A percentile compares a stretch with the other conserved stretches of the same genome.
These are phyloP conservation scores for Rapana venosa DNA, from an alignment of 2,888 invertebrate genomes.

Conservation along the genomic window DNA sequence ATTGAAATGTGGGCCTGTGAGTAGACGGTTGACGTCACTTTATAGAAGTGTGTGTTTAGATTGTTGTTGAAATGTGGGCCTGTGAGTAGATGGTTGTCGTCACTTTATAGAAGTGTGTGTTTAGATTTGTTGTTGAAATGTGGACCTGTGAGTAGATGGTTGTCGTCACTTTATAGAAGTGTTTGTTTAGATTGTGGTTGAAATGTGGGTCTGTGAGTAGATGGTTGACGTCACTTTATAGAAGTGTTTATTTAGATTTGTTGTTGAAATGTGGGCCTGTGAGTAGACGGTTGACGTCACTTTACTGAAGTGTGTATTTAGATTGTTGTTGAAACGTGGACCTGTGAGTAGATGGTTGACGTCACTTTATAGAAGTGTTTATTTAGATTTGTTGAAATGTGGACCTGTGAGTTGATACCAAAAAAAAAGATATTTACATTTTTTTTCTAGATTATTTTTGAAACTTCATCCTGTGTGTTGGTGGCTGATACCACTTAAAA, in stretches of 20 bases:
- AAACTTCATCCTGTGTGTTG: too few relatives aligned
- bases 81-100: slow-evolving; percentile 62
- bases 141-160: slow-evolving; percentile 72
- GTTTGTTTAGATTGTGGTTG: not conserved
- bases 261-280: slow-evolving; percentile 62
- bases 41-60: not conserved
- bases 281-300: too few relatives aligned
- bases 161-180: not conserved
- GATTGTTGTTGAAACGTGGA: slow-evolving; percentile 53
- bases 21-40: slow-evolving; percentile 46
- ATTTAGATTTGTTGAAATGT: not conserved
- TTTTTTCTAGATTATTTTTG: too few relatives aligned
- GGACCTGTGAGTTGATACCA: slow-evolving; percentile 74
- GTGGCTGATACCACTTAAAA: too few relatives aligned
- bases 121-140: not conserved
- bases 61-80: slow-evolving; percentile 70
- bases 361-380: too few relatives aligned
- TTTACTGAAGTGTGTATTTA: not conserved
- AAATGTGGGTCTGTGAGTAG: slow-evolving; percentile 76
- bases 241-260: not conserved
- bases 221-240: not conserved
- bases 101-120: not conserved
- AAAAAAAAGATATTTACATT: too few relatives aligned
- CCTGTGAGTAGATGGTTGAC: slow-evolving; percentile 66
- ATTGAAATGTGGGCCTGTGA: slow-evolving; percentile 77